These are phyloP conservation scores for Hippolais icterina DNA, from an alignment of 2,113 vertebrate species.

Conservation along the genomic window DNA sequence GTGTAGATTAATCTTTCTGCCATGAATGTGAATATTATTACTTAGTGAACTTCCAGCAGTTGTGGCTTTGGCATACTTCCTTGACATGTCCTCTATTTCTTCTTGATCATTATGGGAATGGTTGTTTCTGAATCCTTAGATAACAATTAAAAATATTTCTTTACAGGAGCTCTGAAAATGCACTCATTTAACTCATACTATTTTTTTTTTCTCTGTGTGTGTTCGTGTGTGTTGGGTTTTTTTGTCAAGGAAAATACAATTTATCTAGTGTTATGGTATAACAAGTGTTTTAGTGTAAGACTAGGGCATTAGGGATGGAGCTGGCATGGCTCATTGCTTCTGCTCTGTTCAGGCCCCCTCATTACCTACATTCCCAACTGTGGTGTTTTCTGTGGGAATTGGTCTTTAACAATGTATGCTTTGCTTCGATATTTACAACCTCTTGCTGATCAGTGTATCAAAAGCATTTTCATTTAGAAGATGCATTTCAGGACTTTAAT, in stretches of 20 bases:
- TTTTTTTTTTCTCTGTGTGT: not conserved
- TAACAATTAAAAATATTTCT: not conserved
- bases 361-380: not conserved
- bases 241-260: not conserved
- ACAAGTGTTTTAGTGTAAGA: not conserved
- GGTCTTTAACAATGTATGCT: constrained; percentile 32
- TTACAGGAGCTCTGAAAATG: not conserved
- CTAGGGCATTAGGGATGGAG: not conserved
- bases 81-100: not conserved
- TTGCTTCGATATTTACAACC: not conserved
- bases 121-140: not conserved
- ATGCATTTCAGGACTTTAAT: constrained; percentile 62
- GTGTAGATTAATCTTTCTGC: not conserved
- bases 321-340: not conserved
- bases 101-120: not conserved
- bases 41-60: not conserved
- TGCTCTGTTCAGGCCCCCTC: not conserved
- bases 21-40: not conserved
- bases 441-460: constrained; percentile 34
- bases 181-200: not conserved
- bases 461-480: constrained; percentile 52
- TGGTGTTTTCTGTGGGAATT: constrained; percentile 46
- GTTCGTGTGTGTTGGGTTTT: not conserved
- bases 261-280: not conserved
- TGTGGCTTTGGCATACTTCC: not conserved